Evolutionary conservation across 2,888 invertebrate species (phyloP).

Genomic region (Ichneumoninae sp.): DNA sequence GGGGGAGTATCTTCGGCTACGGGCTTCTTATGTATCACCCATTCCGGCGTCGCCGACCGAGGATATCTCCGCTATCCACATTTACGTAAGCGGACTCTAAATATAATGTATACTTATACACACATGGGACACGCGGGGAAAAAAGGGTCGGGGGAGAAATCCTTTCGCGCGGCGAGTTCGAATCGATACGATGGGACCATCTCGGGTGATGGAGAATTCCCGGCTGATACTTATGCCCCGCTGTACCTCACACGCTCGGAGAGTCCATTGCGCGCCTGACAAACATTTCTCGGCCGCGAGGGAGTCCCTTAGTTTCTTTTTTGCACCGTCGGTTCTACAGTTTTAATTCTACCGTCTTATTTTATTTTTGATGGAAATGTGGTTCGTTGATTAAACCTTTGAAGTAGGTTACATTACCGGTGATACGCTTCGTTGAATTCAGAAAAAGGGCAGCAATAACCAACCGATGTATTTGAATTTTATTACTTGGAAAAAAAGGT

Average conservation of each 20-base stretch:
- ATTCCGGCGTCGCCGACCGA: slow-evolving; percentile 46
- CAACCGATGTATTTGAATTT: no score
- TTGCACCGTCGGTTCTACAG: neutral
- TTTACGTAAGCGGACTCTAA: slow-evolving; percentile 67
- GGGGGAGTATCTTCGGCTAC: slow-evolving; percentile 15
- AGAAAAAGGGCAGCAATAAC: no score
- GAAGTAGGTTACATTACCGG: no score
- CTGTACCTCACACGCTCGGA: neutral
- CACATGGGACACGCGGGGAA: slow-evolving; percentile 30
- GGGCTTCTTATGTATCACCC: slow-evolving; percentile 37
- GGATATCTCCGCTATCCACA: slow-evolving; percentile 63
- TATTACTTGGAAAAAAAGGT: no score
- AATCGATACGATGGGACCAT: slow-evolving; percentile 61
- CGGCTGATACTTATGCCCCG: slow-evolving; percentile 10
- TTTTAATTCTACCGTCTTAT: neutral
- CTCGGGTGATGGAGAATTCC: slow-evolving; percentile 28
- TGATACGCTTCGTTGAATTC: no score
- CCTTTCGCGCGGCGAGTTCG: slow-evolving; percentile 43
- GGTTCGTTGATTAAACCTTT: neutral
- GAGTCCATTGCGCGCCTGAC: neutral
- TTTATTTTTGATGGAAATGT: neutral
- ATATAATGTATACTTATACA: slow-evolving; percentile 61
- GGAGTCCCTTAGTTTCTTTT: neutral
- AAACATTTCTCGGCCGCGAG: neutral
- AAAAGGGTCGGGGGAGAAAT: slow-evolving; percentile 42